Evolutionary conservation across 2,797 vertebrate genomes (phyloP), one percentile per base, ranked within the genome.

Genomic region (Chloroceryle amazona): DNA sequence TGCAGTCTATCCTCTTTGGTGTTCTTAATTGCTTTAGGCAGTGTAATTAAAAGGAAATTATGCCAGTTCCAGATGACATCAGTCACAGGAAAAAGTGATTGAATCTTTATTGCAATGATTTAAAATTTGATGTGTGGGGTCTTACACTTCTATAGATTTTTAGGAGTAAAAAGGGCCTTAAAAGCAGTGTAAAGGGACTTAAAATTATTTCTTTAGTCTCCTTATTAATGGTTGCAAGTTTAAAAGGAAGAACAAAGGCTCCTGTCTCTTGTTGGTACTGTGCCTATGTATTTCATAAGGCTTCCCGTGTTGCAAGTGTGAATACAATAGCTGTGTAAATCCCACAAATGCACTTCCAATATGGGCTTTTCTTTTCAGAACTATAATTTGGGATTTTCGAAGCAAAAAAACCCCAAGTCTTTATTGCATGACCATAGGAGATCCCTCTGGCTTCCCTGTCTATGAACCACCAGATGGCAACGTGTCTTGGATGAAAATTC

Each of bases 21-120:
- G 39, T 91, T 37, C 65, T 96, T 92, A 91, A 87, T 94, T 95
- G 72, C 92, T 94, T 29, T 78, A 93, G 90, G 88, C 95, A 85
- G 39, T 61, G 13, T 80, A 94, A 94, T 96, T 89, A 92, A 81
- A 97, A 94, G 83, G 86, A 97, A 95, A 47, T 89, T 21, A 82
- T 95, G 73, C 90, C 74, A 85, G 67, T 89, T 57, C 47, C 76
- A 51, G 75, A 90, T 92, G 67, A 93, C 93, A 92, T 96, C 92
- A 94, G 88, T 89, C 71, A 68, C 68, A 96, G 93, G 96, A 96
- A 97, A 97, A 97, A 89, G 49, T 93, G 86, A 89, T 84, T 92
- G 93, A 91, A 92, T 94, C 61, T 87, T 12, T 94, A 75, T 74
- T 85, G 89, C 91, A 85, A 58, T 92, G 71, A 93, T 86, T 91